phyloP scores from a whole-genome alignment of 2,113 vertebrate species.

The Illadopsis cleaveri region DNA sequence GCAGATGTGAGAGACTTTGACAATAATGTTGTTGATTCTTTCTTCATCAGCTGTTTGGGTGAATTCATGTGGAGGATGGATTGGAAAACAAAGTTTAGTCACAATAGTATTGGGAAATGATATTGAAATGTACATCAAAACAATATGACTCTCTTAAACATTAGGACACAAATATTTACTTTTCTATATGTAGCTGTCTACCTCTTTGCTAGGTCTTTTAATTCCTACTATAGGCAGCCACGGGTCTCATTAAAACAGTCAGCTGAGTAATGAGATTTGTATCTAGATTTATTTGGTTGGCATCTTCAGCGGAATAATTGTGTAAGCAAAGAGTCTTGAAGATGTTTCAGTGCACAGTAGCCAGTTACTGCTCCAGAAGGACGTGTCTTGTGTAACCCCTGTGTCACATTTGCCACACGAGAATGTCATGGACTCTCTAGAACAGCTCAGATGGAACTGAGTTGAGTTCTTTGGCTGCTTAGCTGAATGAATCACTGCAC shows the following conservation, averaged over 20 bases:
- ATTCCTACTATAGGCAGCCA: neutral
- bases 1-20: neutral
- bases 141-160: neutral
- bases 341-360: neutral
- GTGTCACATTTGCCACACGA: neutral
- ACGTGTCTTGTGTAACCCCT: neutral
- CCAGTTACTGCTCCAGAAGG: neutral
- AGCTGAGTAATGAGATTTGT: neutral
- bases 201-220: neutral
- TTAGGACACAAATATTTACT: neutral
- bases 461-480: neutral
- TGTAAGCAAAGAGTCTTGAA: neutral
- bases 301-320: neutral
- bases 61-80: neutral
- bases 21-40: neutral
- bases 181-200: neutral
- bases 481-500: neutral
- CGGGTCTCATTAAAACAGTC: neutral
- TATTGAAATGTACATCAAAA: neutral
- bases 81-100: neutral
- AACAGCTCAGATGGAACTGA: neutral
- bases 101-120: neutral
- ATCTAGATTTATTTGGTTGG: neutral
- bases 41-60: neutral
- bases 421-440: neutral